phyloP scores from a whole-genome alignment of 1,140 invertebrate genomes.

The Mactra quadrangularis region DNA sequence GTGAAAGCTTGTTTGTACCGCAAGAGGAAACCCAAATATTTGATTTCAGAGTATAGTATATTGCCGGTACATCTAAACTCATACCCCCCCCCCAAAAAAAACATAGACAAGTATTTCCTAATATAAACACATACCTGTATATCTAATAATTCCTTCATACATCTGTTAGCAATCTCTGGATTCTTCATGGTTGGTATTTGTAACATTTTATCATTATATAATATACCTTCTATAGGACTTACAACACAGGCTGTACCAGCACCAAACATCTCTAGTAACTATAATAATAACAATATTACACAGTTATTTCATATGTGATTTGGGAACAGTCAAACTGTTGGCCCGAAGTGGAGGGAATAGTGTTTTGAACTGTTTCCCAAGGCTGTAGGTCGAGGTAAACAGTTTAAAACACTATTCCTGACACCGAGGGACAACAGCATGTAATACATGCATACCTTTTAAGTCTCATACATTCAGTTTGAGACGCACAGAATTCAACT shows the following conservation, averaged over 20 bases:
- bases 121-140: conserved; percentile 85
- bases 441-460: neutral
- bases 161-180: conserved; percentile 83
- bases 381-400: too few species aligned
- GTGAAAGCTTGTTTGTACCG: too few species aligned
- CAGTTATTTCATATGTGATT: too few species aligned
- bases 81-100: neutral
- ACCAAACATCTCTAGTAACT: conserved; percentile 97
- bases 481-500: too few species aligned
- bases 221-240: conserved; percentile 93
- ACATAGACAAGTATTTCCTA: neutral
- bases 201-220: conserved; percentile 85
- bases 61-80: neutral
- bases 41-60: neutral
- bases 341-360: too few species aligned
- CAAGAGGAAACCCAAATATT: neutral
- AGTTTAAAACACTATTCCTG: too few species aligned
- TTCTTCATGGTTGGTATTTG: conserved; percentile 88
- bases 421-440: too few species aligned
- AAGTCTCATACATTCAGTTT: too few species aligned
- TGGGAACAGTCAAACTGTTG: too few species aligned
- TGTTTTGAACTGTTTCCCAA: too few species aligned
- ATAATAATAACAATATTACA: conserved; percentile 50
- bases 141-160: conserved; percentile 90
- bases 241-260: conserved; percentile 97